Evolutionary conservation across 2,888 invertebrate genomes (phyloP).

Genomic region (Protonemura montana): DNA sequence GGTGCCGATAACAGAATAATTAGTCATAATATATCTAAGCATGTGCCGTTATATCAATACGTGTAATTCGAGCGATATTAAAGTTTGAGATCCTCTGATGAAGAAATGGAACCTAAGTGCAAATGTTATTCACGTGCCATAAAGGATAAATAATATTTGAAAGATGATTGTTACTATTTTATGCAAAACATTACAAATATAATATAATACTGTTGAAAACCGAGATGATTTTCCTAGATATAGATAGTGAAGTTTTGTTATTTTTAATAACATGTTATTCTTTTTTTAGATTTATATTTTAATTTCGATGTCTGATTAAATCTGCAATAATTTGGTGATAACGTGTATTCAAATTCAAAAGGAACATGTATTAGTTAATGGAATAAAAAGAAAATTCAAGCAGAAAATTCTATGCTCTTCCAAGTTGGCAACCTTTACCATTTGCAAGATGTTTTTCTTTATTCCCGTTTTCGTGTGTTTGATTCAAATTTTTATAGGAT

Average conservation of each 20-base stretch:
- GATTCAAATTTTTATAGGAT: too few relatives aligned
- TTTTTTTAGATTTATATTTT: background rate
- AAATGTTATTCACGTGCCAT: background rate
- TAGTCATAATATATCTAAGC: background rate
- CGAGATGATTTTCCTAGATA: background rate
- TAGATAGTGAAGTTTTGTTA: constrained; percentile 1
- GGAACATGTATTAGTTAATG: background rate
- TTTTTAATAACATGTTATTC: background rate
- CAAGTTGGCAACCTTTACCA: too few relatives aligned
- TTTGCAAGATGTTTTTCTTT: too few relatives aligned
- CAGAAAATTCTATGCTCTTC: too few relatives aligned
- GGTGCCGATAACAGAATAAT: background rate
- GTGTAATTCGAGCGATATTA: background rate
- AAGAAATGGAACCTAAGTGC: background rate
- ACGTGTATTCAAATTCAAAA: background rate
- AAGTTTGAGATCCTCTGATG: background rate
- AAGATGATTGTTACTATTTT: constrained; percentile 8
- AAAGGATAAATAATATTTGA: background rate
- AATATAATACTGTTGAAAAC: background rate
- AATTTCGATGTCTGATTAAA: background rate
- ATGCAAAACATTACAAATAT: background rate
- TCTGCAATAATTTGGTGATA: background rate
- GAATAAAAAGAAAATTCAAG: background rate
- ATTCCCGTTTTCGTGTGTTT: too few relatives aligned
- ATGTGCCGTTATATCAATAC: background rate